These are phyloP conservation scores for Erebia aethiops DNA, from an alignment of 2,888 invertebrate genomes.

Conservation along the genomic window DNA sequence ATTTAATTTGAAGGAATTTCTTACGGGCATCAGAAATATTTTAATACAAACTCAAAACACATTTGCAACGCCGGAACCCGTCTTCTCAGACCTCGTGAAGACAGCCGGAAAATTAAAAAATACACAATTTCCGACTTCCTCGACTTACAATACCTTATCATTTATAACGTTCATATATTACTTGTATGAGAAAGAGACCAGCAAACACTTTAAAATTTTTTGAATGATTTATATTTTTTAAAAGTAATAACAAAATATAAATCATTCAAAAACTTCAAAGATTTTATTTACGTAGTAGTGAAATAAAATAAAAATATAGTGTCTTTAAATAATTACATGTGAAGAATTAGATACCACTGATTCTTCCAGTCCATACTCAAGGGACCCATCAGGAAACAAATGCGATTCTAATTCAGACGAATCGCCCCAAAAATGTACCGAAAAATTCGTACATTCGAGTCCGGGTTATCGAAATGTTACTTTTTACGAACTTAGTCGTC, in stretches of 20 bases:
- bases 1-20: background rate
- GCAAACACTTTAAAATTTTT: conserved; percentile 6
- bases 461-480: no score
- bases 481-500: no score
- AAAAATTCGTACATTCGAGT: no score
- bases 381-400: conserved; percentile 70
- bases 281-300: background rate
- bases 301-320: conserved; percentile 41
- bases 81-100: conserved; percentile 64
- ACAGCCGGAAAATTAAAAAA: conserved; percentile 81
- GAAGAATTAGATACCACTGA: no score
- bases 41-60: conserved; percentile 61
- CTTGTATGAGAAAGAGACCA: background rate
- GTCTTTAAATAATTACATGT: no score
- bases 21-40: conserved; percentile 47
- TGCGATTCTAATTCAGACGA: conserved; percentile 82
- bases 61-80: conserved; percentile 52
- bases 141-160: conserved; percentile 37
- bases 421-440: no score
- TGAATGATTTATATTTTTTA: no score
- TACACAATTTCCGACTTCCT: conserved; percentile 54
- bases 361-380: conserved; percentile 55
- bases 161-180: conserved; percentile 6
- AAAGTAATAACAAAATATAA: no score
- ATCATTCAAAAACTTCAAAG: no score